A percentile compares a stretch with the other conserved stretches of the same genome.
phyloP scores from a whole-genome alignment of 1,140 invertebrate genomes.

The Dreissena polymorpha region DNA sequence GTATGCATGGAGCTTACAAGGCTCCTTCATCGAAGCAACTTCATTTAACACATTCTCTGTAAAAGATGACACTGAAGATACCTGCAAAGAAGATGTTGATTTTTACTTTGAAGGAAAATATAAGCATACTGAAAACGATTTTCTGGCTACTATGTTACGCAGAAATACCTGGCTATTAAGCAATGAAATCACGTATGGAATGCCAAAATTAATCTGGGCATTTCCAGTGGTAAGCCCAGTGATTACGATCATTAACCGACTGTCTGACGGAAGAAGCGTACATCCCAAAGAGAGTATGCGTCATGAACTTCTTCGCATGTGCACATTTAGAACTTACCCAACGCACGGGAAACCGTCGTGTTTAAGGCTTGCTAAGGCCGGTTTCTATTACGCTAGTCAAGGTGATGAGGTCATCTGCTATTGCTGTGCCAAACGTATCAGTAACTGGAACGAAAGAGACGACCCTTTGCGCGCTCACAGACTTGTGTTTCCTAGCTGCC shows the following conservation, averaged over 20 bases:
- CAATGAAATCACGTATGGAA: too few relatives aligned
- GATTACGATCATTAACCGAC: not conserved
- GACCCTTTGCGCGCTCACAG: conserved; percentile 9
- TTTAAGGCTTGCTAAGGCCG: conserved; percentile 18
- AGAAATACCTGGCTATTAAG: too few relatives aligned
- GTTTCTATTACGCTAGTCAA: conserved; percentile 28
- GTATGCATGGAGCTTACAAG: too few relatives aligned
- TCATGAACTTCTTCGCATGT: conserved; percentile 32
- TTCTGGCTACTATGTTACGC: too few relatives aligned
- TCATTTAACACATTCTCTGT: too few relatives aligned
- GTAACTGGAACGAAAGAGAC: conserved; percentile 18
- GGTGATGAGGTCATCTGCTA: conserved; percentile 32
- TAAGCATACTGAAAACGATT: too few relatives aligned
- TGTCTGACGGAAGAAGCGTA: conserved; percentile 7
- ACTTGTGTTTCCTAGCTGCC: conserved; percentile 18
- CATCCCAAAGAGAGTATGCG: conserved; percentile 21
- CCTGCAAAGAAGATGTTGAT: too few relatives aligned
- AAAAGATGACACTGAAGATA: too few relatives aligned
- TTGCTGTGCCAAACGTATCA: conserved; percentile 17
- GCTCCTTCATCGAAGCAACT: too few relatives aligned
- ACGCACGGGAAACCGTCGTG: conserved; percentile 8
- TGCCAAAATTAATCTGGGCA: too few relatives aligned
- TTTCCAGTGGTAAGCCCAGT: not conserved
- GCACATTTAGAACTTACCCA: not conserved
- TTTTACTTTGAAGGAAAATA: too few relatives aligned